Base-by-base conservation (phyloP, 1,140 invertebrate species). In the Teleogryllus occipitalis region DNA sequence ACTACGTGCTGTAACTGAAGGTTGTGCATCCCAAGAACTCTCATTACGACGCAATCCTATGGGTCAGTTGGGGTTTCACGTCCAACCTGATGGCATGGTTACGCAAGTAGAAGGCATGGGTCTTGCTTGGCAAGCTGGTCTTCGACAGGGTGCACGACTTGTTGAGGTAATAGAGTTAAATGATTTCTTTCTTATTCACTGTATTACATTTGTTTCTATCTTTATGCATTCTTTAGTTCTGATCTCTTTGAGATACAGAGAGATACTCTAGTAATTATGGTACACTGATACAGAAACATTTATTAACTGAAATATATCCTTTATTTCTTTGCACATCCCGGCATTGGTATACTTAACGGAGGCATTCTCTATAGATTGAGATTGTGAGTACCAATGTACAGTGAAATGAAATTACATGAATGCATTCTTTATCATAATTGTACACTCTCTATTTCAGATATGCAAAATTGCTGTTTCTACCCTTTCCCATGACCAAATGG, bases 21-120 rank as follows among this genome's bases (percentile, higher is more conserved):
- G 94, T 46, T 91, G 92, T 80, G 90, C 92, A 3, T 91, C 91
- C 12, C 89, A 92, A 79, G 94, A 96, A 83, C 88, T 94, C 83
- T 93, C 90, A 75, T 87, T 94, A 82, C 90, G 92, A 81, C 88
- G 96, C 22, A 97, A 96, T 84, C 90, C 91, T 74, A 88, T 94
- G 74, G 93, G 95, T 65, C 96, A 98, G 84, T 89, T 98, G 54
- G 97, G 97, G 47, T 98, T 98, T 88, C 96, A 98, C 86, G 95
- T 98, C 39, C 96, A 98, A 84, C 94, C 95, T 15, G 97, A 98
- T 86, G 97, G 97, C 7, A 91, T 98, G 7, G 96, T 99, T 4
- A 98, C 96, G 5, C 94, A 97, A 84, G 97, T 98, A 0, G 97
- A 98, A 86, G 90, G 89, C 79, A 92, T 93, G 84, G 96, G 96